Evolutionary conservation across 1,140 invertebrate species (phyloP), one percentile per base, ranked within the genome.

Genomic region (Trissolcus basalis): DNA sequence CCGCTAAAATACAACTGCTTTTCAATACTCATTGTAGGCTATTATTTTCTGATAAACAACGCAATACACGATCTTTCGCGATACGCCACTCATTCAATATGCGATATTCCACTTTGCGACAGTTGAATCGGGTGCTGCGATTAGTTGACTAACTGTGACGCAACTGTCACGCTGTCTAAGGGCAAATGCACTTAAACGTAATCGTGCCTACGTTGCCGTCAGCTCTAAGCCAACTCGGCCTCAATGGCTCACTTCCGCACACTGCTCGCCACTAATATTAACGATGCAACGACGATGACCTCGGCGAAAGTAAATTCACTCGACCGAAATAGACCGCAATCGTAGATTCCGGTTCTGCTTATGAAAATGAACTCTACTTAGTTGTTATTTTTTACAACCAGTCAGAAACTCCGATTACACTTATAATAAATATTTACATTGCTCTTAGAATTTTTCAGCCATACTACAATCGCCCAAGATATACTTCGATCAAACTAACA

Each of bases 161-260:
- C 71, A 75, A 80, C 78, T 80, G 75, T 80, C 75, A 74, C 78
- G 54, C 60, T 61, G 77, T 77, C 78, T 74, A 68, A 77, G 74
- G 75, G 70, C 69, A 68, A 80, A 80, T 71, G 73, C 73, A 80
- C 78, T 80, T 80, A 74, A 74, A 56, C 69, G 74, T 77, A 80
- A 77, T 80, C 78, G 71, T 77, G 78, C 74, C 78, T 71, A 73
- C 74, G 78, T 80, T 76, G 69, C 47, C 58, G 68, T 68, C 69
- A 69, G 74, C 70, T 27, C 19, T 74, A 71, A 80, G 78, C 73
- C 70, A 74, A 74, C 73, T 73, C 78, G 70, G 78, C 74, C 71
- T 75, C 74, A 80, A 80, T 77, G 70, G 78, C 72, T 77, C 70
- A 77, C 70, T 80, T 80, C 74, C 74, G 78, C 48, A 60, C 72